Evolutionary conservation across 2,113 vertebrate genomes (phyloP), one percentile per base, ranked within the genome.

Genomic region (Neodontobutis hainanensis): DNA sequence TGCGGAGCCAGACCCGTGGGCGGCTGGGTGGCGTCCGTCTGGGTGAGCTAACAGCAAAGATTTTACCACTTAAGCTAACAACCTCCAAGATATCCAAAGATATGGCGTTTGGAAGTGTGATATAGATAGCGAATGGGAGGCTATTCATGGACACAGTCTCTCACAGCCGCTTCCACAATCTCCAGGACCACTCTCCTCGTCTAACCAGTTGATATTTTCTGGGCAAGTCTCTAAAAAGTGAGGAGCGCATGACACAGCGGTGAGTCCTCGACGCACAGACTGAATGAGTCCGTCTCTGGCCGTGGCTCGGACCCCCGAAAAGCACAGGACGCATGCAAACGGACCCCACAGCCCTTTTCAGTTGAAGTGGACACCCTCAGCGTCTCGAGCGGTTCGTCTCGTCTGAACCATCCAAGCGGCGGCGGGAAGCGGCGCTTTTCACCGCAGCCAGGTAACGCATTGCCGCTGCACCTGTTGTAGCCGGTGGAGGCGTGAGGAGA

Each of bases 1-100:
- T 19, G 83, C 32, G 52, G 80, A 85, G 73, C 72, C 85, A 87
- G 86, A 90, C 85, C 85, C 80, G 88, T 90, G 86, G 88, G 88
- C 80, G 85, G 75, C 78, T 85, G 81, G 82, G 88, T 74, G 85
- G 78, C 83, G 80, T 86, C 82, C 71, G 84, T 85, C 85, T 86
- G 85, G 70, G 78, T 40, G 73, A 81, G 60, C 79, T 74, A 65
- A 77, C 27, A 77, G 80, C 69, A 56, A 59, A 68, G 62, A 83
- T 75, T 62, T 56, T 53, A 63, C 63, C 75, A 76, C 61, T 55
- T 52, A 55, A 55, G 68, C 80, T 75, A 72, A 53, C 58, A 69
- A 50, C 57, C 63, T 57, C 45, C 19, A 64, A 50, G 63, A 64
- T 73, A 53, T 53, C 45, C 69, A 27, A 65, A 80, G 70, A 79